These are phyloP conservation scores for Alviniconcha strummeri DNA, from an alignment of 2,888 invertebrate species.

Conservation along the genomic window DNA sequence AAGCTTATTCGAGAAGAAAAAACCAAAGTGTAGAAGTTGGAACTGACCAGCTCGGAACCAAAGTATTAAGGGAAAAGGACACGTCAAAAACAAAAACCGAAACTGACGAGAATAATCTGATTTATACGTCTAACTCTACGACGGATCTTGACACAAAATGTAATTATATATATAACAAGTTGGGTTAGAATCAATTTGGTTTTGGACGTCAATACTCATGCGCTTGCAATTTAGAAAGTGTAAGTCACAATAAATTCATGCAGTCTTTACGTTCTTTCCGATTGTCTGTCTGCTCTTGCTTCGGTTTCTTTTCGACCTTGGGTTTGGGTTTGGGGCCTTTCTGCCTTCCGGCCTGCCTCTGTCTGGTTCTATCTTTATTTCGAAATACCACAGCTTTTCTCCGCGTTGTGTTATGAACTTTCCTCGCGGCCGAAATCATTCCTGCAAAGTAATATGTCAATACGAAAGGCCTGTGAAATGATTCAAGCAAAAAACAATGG, in stretches of 20 bases:
- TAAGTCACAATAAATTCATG: neutral
- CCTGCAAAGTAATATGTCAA: slow-evolving; percentile 19
- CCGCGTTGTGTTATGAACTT: neutral
- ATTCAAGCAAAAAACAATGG: neutral
- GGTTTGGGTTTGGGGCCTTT: neutral
- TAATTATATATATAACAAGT: no score
- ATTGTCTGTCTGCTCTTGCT: slow-evolving; percentile 9
- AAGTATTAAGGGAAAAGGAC: no score
- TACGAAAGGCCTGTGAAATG: neutral
- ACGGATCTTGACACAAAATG: no score
- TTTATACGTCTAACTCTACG: no score
- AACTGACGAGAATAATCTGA: no score
- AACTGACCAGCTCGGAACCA: no score
- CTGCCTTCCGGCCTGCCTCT: slow-evolving; percentile 19
- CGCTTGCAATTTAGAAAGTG: neutral
- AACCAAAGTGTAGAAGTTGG: no score
- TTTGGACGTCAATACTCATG: neutral
- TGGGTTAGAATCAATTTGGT: no score
- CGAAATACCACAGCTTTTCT: neutral
- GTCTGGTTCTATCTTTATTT: slow-evolving; percentile 27
- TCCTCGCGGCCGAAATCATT: neutral
- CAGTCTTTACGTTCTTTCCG: slow-evolving; percentile 19
- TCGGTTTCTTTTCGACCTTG: neutral
- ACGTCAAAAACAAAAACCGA: no score
- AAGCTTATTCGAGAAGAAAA: no score